These are phyloP conservation scores for Anabas testudineus DNA, from an alignment of 2,797 vertebrate species.

Conservation along the genomic window DNA sequence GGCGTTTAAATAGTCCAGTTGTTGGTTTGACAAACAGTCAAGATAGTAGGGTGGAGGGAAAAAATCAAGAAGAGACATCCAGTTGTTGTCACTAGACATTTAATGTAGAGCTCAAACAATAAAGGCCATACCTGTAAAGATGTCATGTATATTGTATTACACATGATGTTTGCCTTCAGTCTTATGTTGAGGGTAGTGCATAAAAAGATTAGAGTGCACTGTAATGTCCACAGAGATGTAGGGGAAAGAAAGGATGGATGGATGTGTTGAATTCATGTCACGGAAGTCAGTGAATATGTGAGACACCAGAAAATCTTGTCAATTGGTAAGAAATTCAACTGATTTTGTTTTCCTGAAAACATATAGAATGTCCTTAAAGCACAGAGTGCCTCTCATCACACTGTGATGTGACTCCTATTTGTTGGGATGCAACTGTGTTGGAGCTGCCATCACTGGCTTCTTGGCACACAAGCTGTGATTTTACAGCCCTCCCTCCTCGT, in stretches of 20 bases:
- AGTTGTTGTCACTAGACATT: not conserved
- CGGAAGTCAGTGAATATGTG: slow-evolving; percentile 9
- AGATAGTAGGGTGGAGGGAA: not conserved
- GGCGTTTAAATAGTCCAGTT: slow-evolving; percentile 18
- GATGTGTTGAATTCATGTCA: slow-evolving; percentile 25
- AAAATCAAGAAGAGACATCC: not conserved
- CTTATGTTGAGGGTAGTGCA: not conserved
- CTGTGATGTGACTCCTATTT: not conserved
- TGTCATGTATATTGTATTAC: not conserved
- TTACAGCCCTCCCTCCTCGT: not conserved
- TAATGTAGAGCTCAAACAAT: not conserved
- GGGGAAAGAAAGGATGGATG: slow-evolving; percentile 4
- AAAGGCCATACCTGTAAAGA: not conserved
- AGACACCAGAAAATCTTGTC: slow-evolving; percentile 18
- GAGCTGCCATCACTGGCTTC: not conserved
- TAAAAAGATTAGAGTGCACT: slow-evolving; percentile 10
- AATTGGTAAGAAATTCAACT: not conserved
- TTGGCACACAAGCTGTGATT: slow-evolving; percentile 23
- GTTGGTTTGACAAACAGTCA: slow-evolving; percentile 18
- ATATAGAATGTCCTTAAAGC: slow-evolving; percentile 1
- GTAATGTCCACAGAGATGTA: slow-evolving; percentile 13
- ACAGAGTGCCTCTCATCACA: not conserved
- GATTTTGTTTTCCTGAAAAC: no score
- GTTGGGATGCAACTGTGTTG: not conserved
- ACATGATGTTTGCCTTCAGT: not conserved